Evolutionary conservation across 2,888 invertebrate genomes (phyloP).

Genomic region (Nomada hirtipes): DNA sequence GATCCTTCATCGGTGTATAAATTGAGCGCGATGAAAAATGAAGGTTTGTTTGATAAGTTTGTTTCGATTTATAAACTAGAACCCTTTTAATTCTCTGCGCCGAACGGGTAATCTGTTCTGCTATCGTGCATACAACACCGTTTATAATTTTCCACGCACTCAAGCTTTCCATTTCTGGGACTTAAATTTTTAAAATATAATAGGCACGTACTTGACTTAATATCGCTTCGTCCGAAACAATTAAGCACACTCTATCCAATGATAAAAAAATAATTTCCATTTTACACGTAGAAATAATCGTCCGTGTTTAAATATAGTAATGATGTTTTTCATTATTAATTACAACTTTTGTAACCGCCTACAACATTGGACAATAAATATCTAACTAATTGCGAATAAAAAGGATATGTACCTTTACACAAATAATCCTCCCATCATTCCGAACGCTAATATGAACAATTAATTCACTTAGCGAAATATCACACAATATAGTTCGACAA

Average conservation of each 20-base stretch:
- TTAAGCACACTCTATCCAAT: background rate
- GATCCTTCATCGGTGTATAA: background rate
- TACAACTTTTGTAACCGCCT: too few relatives aligned
- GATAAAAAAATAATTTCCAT: background rate
- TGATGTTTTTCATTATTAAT: too few relatives aligned
- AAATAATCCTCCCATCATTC: background rate
- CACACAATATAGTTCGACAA: slow-evolving; percentile 14
- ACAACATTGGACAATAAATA: too few relatives aligned
- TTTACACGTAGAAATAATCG: too few relatives aligned
- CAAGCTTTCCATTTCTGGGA: background rate
- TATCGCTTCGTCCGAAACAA: background rate
- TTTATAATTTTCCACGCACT: background rate
- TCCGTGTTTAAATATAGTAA: too few relatives aligned
- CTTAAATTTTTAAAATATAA: background rate
- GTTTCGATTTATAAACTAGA: background rate
- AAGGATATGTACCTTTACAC: too few relatives aligned
- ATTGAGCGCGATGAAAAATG: background rate
- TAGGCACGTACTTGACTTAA: background rate
- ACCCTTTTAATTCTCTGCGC: background rate
- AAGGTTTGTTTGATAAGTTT: background rate
- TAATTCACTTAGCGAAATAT: slow-evolving; percentile 11
- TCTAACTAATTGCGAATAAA: too few relatives aligned
- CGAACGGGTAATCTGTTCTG: slow-evolving; percentile 18
- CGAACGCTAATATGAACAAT: background rate
- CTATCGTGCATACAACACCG: background rate